These are phyloP conservation scores for Oostethus manadensis DNA, from an alignment of 2,113 vertebrate genomes.

Conservation along the genomic window DNA sequence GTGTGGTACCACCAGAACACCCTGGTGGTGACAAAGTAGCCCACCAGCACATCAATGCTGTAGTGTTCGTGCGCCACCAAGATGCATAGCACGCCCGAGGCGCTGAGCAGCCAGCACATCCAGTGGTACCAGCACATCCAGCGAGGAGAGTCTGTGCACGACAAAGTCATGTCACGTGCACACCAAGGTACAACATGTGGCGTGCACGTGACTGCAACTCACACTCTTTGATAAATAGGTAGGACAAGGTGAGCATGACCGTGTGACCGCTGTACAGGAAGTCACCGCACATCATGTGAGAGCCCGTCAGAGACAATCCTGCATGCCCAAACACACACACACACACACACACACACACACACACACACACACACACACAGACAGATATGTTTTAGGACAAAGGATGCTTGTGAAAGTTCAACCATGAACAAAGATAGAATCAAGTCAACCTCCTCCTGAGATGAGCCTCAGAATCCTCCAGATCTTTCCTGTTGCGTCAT, in stretches of 20 bases:
- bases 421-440: too few species aligned
- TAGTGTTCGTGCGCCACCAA: conserved; percentile 93
- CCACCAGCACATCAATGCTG: conserved; percentile 87
- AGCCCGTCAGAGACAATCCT: conserved; percentile 55
- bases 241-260: conserved; percentile 85
- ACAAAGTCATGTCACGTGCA: neutral
- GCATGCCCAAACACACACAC: neutral
- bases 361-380: too few species aligned
- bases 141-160: conserved; percentile 80
- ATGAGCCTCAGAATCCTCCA: conserved; percentile 62
- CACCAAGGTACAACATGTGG: neutral
- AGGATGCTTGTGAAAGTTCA: too few species aligned
- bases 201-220: conserved; percentile 53
- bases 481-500: conserved; percentile 53
- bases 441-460: conserved; percentile 58
- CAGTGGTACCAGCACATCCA: conserved; percentile 89
- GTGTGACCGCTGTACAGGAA: conserved; percentile 97
- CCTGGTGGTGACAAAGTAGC: conserved; percentile 85
- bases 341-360: too few species aligned
- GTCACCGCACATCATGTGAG: conserved; percentile 91
- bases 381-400: too few species aligned
- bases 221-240: conserved; percentile 97
- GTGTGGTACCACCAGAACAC: conserved; percentile 96
- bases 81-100: conserved; percentile 83
- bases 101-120: conserved; percentile 86